Evolutionary conservation across 2,888 invertebrate species (phyloP).

Genomic region (Hemaris fuciformis): DNA sequence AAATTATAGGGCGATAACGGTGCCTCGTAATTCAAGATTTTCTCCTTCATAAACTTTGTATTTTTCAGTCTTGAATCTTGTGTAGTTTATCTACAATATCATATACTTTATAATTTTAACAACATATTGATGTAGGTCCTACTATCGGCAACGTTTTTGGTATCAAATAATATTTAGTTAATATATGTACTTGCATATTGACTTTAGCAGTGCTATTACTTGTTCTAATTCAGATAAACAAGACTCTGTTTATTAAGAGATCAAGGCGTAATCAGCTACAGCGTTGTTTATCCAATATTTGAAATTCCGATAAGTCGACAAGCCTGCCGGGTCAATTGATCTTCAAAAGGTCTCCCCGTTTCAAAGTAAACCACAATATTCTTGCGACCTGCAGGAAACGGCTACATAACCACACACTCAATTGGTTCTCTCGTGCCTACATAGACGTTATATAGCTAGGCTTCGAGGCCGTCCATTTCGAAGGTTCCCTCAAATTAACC

Average conservation of each 20-base stretch:
- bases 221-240: not conserved
- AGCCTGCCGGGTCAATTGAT: not conserved
- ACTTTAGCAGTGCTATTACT: not conserved
- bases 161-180: not conserved
- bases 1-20: constrained; percentile 25
- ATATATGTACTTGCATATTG: not conserved
- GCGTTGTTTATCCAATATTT: constrained; percentile 23
- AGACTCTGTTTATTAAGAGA: not conserved
- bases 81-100: not conserved
- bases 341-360: not conserved
- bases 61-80: not conserved
- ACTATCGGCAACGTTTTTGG: too few species aligned
- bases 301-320: not conserved
- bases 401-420: not conserved
- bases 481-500: not conserved
- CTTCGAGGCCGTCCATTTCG: not conserved
- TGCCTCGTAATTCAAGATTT: not conserved
- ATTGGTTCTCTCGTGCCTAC: not conserved
- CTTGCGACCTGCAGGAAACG: not conserved
- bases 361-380: not conserved
- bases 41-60: not conserved
- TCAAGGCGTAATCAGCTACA: constrained; percentile 14
- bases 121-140: not conserved
- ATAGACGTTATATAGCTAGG: not conserved
- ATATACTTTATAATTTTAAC: not conserved